A percentile compares a stretch with the other conserved stretches of the same genome.
phyloP scores from a whole-genome alignment of 2,888 invertebrate genomes.

The Hydraecia micacea region DNA sequence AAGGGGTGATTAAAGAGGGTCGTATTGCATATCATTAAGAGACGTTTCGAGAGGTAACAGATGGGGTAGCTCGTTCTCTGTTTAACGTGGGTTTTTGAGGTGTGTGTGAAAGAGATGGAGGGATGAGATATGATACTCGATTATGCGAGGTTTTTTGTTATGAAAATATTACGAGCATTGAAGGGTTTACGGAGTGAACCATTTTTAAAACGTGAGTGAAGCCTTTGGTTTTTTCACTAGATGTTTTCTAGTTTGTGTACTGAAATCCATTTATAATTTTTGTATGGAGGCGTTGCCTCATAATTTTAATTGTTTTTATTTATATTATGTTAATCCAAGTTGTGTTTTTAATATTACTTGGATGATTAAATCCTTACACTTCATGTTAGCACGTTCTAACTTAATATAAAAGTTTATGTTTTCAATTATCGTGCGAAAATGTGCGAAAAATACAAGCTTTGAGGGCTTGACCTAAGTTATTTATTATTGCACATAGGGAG shows the following conservation, averaged over 20 bases:
- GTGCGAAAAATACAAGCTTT: background rate
- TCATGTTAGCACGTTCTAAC: conserved; percentile 3
- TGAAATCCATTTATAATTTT: conserved; percentile 7
- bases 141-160: conserved; percentile 70
- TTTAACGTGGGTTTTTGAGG: conserved; percentile 57
- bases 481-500: background rate
- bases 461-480: background rate
- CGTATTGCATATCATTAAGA: conserved; percentile 84
- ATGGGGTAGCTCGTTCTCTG: conserved; percentile 69
- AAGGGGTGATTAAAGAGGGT: conserved; percentile 75
- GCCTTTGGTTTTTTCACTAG: conserved; percentile 25
- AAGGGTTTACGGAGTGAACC: conserved; percentile 61
- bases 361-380: conserved; percentile 3
- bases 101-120: conserved; percentile 64
- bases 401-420: background rate
- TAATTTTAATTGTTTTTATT: conserved; percentile 10
- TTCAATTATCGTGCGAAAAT: background rate
- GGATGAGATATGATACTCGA: conserved; percentile 74
- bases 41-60: conserved; percentile 65
- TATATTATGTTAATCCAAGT: background rate
- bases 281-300: conserved; percentile 14
- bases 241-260: background rate
- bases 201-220: conserved; percentile 61
- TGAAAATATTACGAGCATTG: conserved; percentile 71
- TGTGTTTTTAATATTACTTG: background rate